Conservation (phyloP, 2,797 vertebrate genomes). For the Platalea minor region DNA sequence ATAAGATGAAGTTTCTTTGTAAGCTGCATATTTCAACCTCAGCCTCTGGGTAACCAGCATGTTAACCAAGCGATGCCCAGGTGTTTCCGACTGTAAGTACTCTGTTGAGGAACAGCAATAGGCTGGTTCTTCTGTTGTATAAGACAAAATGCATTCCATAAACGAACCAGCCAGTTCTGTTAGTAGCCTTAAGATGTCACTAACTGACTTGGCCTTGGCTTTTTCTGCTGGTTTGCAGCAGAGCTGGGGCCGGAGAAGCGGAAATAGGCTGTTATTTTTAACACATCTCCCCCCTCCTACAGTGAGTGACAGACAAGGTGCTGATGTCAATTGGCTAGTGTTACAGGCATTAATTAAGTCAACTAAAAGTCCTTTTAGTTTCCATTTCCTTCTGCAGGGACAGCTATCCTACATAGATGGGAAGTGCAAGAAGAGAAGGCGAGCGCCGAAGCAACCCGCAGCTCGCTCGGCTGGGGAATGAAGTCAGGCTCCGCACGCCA, state of each 20-base stretch:
- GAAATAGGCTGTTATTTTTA: constrained; percentile 56
- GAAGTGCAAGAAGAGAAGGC: neutral
- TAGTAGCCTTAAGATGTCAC: constrained; percentile 74
- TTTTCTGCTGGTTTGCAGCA: neutral
- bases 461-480: neutral
- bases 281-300: constrained; percentile 66
- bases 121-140: neutral
- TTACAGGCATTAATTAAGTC: constrained; percentile 34
- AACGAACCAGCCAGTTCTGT: constrained; percentile 42
- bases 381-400: neutral
- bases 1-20: neutral
- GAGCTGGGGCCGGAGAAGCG: constrained; percentile 8
- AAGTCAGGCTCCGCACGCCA: rapidly evolving
- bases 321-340: constrained; percentile 40
- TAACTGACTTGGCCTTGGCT: constrained; percentile 44
- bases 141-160: neutral
- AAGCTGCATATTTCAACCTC: neutral
- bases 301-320: constrained; percentile 50
- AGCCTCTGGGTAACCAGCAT: neutral
- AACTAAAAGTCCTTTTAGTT: constrained; percentile 14
- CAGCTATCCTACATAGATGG: neutral
- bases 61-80: neutral
- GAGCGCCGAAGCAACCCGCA: rapidly evolving
- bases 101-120: neutral
- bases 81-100: neutral